These are phyloP conservation scores for Muricea muricata DNA, from an alignment of 92 coral and sea anemone genomes.

Conservation along the genomic window DNA sequence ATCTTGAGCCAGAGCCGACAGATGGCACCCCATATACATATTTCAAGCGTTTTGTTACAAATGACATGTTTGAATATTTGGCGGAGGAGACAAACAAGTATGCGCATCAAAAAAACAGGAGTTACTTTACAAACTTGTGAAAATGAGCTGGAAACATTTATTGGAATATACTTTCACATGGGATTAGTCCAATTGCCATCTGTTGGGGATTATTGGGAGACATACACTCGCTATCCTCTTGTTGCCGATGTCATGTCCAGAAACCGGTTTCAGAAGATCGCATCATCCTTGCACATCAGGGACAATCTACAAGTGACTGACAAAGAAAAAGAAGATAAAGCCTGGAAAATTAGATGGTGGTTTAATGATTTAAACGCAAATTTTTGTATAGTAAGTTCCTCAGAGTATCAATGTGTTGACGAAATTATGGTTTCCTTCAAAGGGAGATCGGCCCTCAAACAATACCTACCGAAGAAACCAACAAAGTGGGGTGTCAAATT, in stretches of 20 bases:
- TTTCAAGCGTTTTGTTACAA: constrained; percentile 13
- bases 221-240: neutral
- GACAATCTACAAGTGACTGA: constrained; percentile 7
- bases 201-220: neutral
- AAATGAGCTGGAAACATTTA: constrained; percentile 4
- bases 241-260: constrained; percentile 28
- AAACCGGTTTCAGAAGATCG: constrained; percentile 15
- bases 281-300: neutral
- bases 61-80: neutral
- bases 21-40: neutral
- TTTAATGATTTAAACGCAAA: neutral
- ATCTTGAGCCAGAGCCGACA: neutral
- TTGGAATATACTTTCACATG: constrained; percentile 2
- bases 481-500: constrained; percentile 17
- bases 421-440: constrained; percentile 11
- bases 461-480: constrained; percentile 8
- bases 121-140: neutral
- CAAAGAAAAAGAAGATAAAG: neutral
- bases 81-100: constrained; percentile 2
- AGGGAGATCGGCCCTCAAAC: neutral
- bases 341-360: constrained; percentile 1
- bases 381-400: neutral
- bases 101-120: neutral
- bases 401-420: constrained; percentile 11
- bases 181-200: constrained; percentile 1